phyloP scores from a whole-genome alignment of 2,888 invertebrate species.

The Scaptomyza parva region DNA sequence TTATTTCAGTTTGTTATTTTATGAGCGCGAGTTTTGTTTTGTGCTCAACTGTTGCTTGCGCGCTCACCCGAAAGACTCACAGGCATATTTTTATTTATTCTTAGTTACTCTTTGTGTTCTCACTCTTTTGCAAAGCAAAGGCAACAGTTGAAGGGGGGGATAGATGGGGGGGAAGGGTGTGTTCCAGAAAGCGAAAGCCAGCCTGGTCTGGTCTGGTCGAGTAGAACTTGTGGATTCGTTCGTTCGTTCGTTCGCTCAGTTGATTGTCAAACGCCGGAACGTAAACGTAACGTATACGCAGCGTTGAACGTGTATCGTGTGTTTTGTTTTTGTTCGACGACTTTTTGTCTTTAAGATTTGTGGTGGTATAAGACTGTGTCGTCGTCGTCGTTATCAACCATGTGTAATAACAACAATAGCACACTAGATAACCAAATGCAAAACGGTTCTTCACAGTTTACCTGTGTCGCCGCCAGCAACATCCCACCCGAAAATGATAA shows the following conservation, averaged over 20 bases:
- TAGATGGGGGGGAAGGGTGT: not conserved
- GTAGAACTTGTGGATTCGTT: constrained; percentile 18
- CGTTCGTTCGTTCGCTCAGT: constrained; percentile 55
- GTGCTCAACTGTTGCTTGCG: constrained; percentile 58
- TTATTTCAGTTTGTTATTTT: constrained; percentile 23
- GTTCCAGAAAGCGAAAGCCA: constrained; percentile 69
- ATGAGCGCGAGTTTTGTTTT: constrained; percentile 33
- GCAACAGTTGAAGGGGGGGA: too few species aligned
- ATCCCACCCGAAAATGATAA: constrained; percentile 18
- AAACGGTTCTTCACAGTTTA: constrained; percentile 58
- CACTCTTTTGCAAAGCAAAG: constrained; percentile 29
- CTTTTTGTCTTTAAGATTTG: constrained; percentile 22
- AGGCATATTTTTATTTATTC: constrained; percentile 49
- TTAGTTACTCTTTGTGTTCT: constrained; percentile 49
- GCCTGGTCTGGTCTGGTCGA: constrained; percentile 13
- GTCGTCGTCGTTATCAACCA: constrained; percentile 52
- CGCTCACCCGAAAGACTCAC: constrained; percentile 42
- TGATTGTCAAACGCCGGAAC: constrained; percentile 62
- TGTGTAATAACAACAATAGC: constrained; percentile 64
- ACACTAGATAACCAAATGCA: constrained; percentile 57
- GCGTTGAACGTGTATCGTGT: constrained; percentile 23
- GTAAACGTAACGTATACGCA: constrained; percentile 59
- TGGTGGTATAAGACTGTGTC: constrained; percentile 1
- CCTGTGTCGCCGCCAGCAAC: constrained; percentile 35
- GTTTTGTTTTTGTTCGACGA: constrained; percentile 6